Conservation (phyloP, 2,888 invertebrate species). For the Malthinus seriepunctatus region DNA sequence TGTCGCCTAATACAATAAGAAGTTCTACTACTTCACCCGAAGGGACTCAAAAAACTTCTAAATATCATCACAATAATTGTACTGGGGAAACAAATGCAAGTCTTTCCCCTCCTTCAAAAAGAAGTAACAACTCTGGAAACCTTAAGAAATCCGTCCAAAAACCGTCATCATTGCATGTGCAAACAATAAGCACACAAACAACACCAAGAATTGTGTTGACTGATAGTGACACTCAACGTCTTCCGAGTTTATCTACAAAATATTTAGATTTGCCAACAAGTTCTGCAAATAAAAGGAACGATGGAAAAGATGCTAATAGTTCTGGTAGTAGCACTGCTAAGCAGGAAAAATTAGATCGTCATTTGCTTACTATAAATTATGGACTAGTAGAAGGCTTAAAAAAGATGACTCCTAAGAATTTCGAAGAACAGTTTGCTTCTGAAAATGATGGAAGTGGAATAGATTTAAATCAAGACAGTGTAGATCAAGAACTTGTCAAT, state of each 20-base stretch:
- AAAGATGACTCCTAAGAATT: constrained; percentile 28
- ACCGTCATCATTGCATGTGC: constrained; percentile 28
- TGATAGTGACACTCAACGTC: neutral
- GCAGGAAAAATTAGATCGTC: constrained; percentile 31
- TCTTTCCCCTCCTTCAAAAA: neutral
- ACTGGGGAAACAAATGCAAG: neutral
- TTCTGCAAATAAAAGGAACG: neutral
- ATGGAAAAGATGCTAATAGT: constrained; percentile 5
- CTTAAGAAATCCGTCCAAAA: neutral
- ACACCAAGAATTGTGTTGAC: constrained; percentile 39
- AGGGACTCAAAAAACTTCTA: neutral
- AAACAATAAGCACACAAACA: constrained; percentile 51
- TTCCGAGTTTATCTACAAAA: no score
- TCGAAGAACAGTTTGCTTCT: constrained; percentile 1
- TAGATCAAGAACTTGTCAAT: constrained; percentile 15
- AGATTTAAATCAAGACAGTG: neutral
- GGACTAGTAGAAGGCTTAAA: constrained; percentile 42
- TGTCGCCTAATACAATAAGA: neutral
- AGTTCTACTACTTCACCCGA: constrained; percentile 1
- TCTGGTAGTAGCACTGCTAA: constrained; percentile 37
- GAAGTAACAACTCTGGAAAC: neutral
- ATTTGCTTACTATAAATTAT: constrained; percentile 45
- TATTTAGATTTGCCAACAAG: constrained; percentile 33
- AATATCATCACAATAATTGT: neutral
- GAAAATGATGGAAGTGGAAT: neutral